Conservation (phyloP, 2,113 vertebrate genomes). For the Etheostoma cragini region DNA sequence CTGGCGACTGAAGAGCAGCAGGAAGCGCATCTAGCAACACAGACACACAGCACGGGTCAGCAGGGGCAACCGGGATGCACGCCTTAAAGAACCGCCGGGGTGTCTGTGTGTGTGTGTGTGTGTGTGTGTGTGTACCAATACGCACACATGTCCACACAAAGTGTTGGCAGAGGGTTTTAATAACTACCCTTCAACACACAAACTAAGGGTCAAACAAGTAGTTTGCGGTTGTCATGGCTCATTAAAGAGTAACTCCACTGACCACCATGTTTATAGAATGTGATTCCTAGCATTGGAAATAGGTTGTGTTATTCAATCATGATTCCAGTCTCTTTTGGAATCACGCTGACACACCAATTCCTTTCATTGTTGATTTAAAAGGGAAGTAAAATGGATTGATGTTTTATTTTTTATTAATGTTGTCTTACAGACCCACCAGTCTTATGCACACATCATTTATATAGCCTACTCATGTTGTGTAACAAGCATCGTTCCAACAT, state of each 20-base stretch:
- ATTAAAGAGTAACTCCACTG: conserved; percentile 57
- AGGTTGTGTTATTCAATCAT: conserved; percentile 11
- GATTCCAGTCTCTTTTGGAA: neutral
- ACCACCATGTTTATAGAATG: conserved; percentile 18
- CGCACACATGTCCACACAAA: neutral
- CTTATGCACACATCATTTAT: neutral
- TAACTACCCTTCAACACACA: conserved; percentile 28
- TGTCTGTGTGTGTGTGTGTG: no score
- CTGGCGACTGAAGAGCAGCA: conserved; percentile 98
- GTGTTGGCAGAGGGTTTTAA: conserved; percentile 19
- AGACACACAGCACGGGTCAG: conserved; percentile 18
- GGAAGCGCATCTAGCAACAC: conserved; percentile 91
- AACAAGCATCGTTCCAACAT: neutral
- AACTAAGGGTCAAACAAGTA: conserved; percentile 11
- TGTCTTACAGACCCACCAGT: neutral
- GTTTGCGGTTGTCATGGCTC: conserved; percentile 5
- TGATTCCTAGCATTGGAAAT: conserved; percentile 37
- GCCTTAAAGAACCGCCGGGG: neutral
- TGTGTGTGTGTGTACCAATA: neutral
- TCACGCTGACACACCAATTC: conserved; percentile 22
- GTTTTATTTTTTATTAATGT: neutral
- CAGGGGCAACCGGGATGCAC: no score
- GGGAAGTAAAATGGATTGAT: no score
- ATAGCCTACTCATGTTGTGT: neutral
- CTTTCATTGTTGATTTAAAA: conserved; percentile 48